These are phyloP conservation scores for Sepiola atlantica DNA, from an alignment of 2,888 invertebrate species.

Conservation along the genomic window DNA sequence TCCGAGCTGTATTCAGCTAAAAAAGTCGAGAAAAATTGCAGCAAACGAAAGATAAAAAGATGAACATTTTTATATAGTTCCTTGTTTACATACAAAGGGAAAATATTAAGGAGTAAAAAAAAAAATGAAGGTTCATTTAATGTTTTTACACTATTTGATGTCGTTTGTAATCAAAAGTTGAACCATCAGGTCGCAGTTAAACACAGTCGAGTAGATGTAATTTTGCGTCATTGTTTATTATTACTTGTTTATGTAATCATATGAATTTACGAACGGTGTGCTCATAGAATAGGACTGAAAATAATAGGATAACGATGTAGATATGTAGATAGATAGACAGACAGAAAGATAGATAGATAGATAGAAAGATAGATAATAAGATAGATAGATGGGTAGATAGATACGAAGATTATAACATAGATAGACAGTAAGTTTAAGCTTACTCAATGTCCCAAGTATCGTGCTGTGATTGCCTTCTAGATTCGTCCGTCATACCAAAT, in stretches of 20 bases:
- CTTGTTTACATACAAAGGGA: neutral
- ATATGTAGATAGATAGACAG: neutral
- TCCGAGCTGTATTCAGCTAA: conserved; percentile 38
- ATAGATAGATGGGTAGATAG: neutral
- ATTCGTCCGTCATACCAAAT: neutral
- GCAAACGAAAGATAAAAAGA: conserved; percentile 20
- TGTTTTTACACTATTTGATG: neutral
- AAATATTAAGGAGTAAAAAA: neutral
- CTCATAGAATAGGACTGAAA: neutral
- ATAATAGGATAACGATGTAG: neutral
- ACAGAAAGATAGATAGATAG: neutral
- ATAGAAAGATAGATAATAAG: neutral
- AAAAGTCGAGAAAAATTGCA: neutral
- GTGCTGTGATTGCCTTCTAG: neutral
- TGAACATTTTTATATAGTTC: conserved; percentile 5
- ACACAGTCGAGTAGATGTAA: neutral
- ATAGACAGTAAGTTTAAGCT: neutral
- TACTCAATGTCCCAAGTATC: neutral
- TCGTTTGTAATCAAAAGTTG: neutral
- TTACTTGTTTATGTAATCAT: conserved; percentile 13
- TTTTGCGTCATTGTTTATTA: neutral
- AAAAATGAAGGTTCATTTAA: neutral
- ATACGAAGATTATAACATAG: neutral
- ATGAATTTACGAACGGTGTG: neutral
- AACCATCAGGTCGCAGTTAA: conserved; percentile 2